phyloP scores from a whole-genome alignment of 2,113 vertebrate species.

The Colossoma macropomum region DNA sequence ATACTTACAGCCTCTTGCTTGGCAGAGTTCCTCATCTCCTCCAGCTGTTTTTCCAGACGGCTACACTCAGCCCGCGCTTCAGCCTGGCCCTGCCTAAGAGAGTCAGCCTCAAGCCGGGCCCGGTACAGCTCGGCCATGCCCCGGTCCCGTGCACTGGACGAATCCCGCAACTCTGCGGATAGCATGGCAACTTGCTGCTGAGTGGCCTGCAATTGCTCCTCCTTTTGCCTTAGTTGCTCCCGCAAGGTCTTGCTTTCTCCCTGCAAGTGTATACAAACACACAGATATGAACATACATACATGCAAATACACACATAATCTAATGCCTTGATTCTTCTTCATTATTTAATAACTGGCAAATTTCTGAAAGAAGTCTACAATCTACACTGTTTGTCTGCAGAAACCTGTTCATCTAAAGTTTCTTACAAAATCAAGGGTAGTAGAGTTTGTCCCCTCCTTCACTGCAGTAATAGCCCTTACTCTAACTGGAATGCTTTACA shows the following conservation, averaged over 20 bases:
- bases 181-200: constrained; percentile 89
- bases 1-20: constrained; percentile 83
- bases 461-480: too few relatives aligned
- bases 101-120: constrained; percentile 84
- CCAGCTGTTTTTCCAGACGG: constrained; percentile 71
- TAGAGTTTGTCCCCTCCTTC: too few relatives aligned
- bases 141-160: constrained; percentile 89
- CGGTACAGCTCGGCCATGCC: constrained; percentile 93
- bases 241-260: constrained; percentile 84
- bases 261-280: constrained; percentile 64
- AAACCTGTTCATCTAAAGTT: too few relatives aligned
- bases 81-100: constrained; percentile 76
- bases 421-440: too few relatives aligned
- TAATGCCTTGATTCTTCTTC: too few relatives aligned
- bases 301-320: too few relatives aligned
- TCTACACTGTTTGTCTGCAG: too few relatives aligned
- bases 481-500: neutral
- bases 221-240: constrained; percentile 92
- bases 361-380: too few relatives aligned
- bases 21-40: constrained; percentile 75
- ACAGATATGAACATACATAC: neutral
- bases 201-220: constrained; percentile 92
- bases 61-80: constrained; percentile 83
- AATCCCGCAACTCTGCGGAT: constrained; percentile 89
- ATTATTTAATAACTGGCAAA: too few relatives aligned